Base-by-base conservation (phyloP, 2,113 vertebrate species). In the Sorex araneus region DNA sequence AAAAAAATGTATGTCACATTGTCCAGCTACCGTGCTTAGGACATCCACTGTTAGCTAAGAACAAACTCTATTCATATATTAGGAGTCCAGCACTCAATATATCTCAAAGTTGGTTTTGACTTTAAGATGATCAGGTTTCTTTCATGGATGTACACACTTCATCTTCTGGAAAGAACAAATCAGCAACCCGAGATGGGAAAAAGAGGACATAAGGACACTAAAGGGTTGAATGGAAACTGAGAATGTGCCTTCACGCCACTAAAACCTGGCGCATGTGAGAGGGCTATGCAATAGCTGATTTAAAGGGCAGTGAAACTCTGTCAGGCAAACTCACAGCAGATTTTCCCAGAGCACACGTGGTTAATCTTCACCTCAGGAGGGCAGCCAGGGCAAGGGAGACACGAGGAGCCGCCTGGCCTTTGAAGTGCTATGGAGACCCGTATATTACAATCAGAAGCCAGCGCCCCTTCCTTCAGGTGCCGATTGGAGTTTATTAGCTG, bases 401-500 rank as follows among this genome's bases (percentile, higher is more conserved):
- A 82, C 0, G 34, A 95, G 92, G 87, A 95, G 92, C 83, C 4
- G 0, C 0, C 8, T 27, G 74, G 93, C 79, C 96, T 97, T 97
- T 97, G 97, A 98, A 97, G 96, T 96, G 60, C 34, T 87, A 57
- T 30, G 5, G 79, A 94, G 83, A 86, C 83, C 86, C 96, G 94
- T 97, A 92, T 94, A 97, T 97, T 97, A 97, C 87, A 97, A 92
- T 50, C 2, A 73, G 96, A 93, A 87, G 94, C 96, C 95, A 97
- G 94, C 86, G 80, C 89, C 4, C 6, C 11, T 97, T 98, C 95
- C 93, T 97, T 98, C 96, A 97, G 97, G 97, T 98, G 97, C 95
- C 92, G 80, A 98, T 94, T 96, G 97, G 96, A 97, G 96, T 97
- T 98, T 97, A 98, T 97, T 97, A 97, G 95, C 97, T 98, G 97